These are phyloP conservation scores for Mormyrus iriodes DNA, from an alignment of 2,113 vertebrate species.

Conservation along the genomic window DNA sequence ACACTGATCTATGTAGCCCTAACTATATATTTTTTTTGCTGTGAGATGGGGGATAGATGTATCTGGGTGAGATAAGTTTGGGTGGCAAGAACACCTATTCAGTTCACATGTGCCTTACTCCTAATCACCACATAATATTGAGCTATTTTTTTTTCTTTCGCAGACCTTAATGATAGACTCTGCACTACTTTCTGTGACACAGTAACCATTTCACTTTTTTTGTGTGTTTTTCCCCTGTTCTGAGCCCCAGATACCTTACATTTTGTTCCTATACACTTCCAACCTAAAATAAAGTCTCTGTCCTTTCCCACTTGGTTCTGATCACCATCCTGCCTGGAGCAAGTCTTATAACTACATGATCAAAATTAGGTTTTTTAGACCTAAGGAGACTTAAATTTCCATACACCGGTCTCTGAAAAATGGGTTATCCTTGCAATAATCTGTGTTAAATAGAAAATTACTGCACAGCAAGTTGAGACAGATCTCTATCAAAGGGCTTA, in stretches of 20 bases:
- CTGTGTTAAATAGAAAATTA: background rate
- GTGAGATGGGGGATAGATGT: too few relatives aligned
- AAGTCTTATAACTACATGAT: background rate
- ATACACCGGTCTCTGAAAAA: background rate
- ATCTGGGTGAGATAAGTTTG: background rate
- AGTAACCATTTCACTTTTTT: background rate
- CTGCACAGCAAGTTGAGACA: background rate
- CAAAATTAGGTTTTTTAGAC: background rate
- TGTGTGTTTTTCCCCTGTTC: background rate
- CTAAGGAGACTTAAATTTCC: background rate
- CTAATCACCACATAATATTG: background rate
- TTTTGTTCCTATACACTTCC: background rate
- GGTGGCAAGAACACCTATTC: background rate
- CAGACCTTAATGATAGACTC: background rate
- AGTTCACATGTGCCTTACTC: background rate
- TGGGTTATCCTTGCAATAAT: conserved; percentile 7
- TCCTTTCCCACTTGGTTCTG: background rate
- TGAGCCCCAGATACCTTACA: background rate
- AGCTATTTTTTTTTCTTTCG: background rate
- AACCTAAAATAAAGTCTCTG: background rate
- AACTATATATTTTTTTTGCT: too few relatives aligned
- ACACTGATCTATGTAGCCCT: too few relatives aligned
- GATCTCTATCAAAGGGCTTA: background rate
- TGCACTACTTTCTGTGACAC: background rate
- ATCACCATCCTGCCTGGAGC: background rate